phyloP scores from a whole-genome alignment of 2,113 vertebrate species.

The Hippolais icterina region DNA sequence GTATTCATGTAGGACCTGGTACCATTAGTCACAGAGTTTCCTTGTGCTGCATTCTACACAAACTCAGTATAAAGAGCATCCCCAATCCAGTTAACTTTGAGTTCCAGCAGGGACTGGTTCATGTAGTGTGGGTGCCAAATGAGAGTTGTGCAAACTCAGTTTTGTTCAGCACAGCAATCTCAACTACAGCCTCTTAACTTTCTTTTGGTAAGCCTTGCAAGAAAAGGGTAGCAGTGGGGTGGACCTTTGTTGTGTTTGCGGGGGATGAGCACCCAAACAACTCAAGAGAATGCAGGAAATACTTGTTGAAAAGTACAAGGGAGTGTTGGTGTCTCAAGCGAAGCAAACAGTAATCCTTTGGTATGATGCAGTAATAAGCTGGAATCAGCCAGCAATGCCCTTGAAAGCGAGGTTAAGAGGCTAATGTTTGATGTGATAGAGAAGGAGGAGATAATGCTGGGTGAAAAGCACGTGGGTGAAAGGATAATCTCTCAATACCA shows the following conservation, averaged over 20 bases:
- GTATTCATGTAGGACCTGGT: neutral
- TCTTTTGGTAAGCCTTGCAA: neutral
- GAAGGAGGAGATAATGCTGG: neutral
- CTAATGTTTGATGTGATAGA: neutral
- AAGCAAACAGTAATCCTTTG: neutral
- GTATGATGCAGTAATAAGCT: neutral
- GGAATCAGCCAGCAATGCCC: neutral
- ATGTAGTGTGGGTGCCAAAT: too few relatives aligned
- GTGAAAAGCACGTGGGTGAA: neutral
- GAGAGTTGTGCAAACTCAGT: neutral
- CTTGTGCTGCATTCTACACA: neutral
- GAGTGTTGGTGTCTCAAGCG: neutral
- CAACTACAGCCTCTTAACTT: neutral
- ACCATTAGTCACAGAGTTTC: rapidly evolving
- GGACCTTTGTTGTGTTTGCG: neutral
- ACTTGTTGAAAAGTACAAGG: neutral
- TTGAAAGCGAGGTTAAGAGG: neutral
- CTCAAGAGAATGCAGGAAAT: neutral
- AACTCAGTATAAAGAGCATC: neutral
- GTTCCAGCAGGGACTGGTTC: neutral
- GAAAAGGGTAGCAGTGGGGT: neutral
- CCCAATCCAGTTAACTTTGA: neutral
- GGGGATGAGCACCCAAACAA: neutral
- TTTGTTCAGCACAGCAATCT: neutral
- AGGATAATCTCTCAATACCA: neutral